Conservation (phyloP, 2,888 invertebrate genomes). For the Agapostemon virescens region DNA sequence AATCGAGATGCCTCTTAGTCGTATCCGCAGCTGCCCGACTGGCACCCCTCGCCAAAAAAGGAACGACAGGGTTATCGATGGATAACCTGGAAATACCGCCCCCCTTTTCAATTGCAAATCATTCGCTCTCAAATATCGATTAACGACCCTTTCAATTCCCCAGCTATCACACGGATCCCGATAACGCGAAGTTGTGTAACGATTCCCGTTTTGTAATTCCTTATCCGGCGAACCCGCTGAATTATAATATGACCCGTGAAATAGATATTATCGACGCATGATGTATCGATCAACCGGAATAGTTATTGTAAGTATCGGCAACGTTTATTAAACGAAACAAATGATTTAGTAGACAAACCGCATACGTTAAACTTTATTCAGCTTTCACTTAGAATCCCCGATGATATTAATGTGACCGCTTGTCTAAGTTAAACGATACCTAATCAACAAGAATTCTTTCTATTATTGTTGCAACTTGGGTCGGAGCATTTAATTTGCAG, state of each 20-base stretch:
- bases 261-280: neutral
- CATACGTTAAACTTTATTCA: neutral
- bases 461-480: too few species aligned
- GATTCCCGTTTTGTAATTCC: neutral
- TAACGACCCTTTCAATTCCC: slow-evolving; percentile 12
- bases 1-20: neutral
- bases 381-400: too few species aligned
- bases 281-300: neutral
- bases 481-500: too few species aligned
- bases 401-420: too few species aligned
- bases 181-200: neutral
- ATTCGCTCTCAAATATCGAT: slow-evolving; percentile 8
- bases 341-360: neutral
- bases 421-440: too few species aligned
- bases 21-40: neutral
- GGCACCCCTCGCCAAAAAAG: slow-evolving; percentile 18
- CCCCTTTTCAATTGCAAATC: slow-evolving; percentile 13
- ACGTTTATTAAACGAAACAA: neutral
- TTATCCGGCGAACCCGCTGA: neutral
- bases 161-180: neutral
- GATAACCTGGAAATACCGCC: slow-evolving; percentile 4
- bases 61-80: neutral
- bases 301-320: too few species aligned
- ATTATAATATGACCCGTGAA: neutral
- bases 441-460: too few species aligned